Base-by-base conservation (phyloP, 2,797 vertebrate species). In the Iguana delicatissima region DNA sequence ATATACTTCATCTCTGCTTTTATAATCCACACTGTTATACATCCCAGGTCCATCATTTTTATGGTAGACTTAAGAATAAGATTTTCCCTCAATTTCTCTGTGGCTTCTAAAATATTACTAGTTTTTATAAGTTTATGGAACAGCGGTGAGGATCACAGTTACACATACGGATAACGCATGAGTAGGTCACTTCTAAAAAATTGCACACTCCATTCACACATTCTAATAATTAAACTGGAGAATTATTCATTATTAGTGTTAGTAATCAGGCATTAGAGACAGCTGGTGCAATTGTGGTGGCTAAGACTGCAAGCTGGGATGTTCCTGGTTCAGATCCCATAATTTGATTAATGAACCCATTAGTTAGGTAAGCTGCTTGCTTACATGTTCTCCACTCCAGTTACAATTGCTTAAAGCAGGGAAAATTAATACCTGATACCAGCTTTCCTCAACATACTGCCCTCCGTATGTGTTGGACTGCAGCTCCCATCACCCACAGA, bases 11-110 rank as follows among this genome's bases (percentile, higher is more conserved):
- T 79, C 84, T 89, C 87, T 88, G 26, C 67, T 84, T 87, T 96
- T 95, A 90, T 90, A 90, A 90, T 91, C 77, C 85, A 2, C 64
- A 80, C n/a, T 85, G 85, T 89, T 92, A 90, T 92, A 89, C 84
- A 7, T 87, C 88, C 74, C 90, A 95, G 91, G 92, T 77, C 50
- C 7, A 0, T 67, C 74, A 80, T 20, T 92, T 94, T 95, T 90
- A 91, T 84, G 85, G 18, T 77, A 74, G 84, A 64, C 8, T 89
- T 92, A 55, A 84, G 77, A 93, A 93, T 82, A 80, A 74, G n/a
- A 22, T 89, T 50, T 0, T 79, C 92, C 81, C 1, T 6, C 72
- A 80, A 57, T 50, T 84, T 86, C 52, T 93, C 77, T 72, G 24
- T 12, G 85, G 26, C 62, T 89, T 81, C n/a, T 72, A 52, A 52